phyloP scores from a whole-genome alignment of 2,113 vertebrate species.

The Egretta garzetta region DNA sequence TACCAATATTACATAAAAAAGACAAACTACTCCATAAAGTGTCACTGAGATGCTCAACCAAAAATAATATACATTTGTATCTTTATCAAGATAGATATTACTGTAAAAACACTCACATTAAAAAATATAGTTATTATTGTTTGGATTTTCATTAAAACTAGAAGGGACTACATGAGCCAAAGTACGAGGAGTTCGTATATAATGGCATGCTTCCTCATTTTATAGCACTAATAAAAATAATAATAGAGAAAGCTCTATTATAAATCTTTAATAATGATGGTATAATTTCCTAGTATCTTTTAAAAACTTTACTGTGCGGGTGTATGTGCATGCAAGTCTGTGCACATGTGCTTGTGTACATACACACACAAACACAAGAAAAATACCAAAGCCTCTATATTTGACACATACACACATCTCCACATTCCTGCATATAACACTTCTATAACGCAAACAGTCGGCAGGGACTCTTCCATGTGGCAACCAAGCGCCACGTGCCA shows the following conservation, averaged over 20 bases:
- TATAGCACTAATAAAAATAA: conserved; percentile 63
- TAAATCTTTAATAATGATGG: conserved; percentile 19
- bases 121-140: conserved; percentile 62
- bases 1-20: conserved; percentile 13
- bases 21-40: conserved; percentile 45
- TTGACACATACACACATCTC: background rate
- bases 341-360: background rate
- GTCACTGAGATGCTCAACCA: conserved; percentile 67
- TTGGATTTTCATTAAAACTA: conserved; percentile 44
- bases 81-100: conserved; percentile 68
- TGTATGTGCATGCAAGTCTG: conserved; percentile 18
- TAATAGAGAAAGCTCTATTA: conserved; percentile 55
- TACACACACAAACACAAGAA: background rate
- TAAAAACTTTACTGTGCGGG: background rate
- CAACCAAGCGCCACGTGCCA: background rate
- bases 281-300: conserved; percentile 16
- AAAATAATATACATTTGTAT: conserved; percentile 63
- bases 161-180: conserved; percentile 36
- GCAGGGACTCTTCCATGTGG: background rate
- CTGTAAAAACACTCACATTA: conserved; percentile 63
- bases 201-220: conserved; percentile 51
- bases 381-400: background rate
- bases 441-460: background rate
- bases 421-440: background rate
- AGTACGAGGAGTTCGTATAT: conserved; percentile 7